Evolutionary conservation across 2,113 vertebrate genomes (phyloP), one percentile per base, ranked within the genome.

Genomic region (Rhinichthys klamathensis): DNA sequence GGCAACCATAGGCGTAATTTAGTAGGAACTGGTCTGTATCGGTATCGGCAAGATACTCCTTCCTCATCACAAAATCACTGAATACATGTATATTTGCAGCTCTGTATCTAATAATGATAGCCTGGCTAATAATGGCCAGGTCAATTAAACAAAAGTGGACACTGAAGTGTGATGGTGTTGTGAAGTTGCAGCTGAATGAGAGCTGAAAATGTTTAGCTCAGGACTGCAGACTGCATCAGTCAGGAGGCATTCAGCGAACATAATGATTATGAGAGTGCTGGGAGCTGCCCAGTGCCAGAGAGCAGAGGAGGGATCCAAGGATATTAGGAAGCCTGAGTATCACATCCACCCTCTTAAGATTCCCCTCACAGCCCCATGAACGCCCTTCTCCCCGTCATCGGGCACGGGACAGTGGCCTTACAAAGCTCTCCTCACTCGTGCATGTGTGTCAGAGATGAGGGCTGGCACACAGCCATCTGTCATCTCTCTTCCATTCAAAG

Each of bases 271-370:
- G 60, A 58, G 41, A 83, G 70, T 77, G 79, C 27, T 46, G 91
- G 87, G 89, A 88, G 90, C 56, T 65, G 83, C 72, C 56, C 32
- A 10, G 35, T 23, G 90, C 54, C 21, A 87, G 81, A 83, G 75
- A 90, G 88, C 21, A 49, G 84, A 72, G 84, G 76, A 75, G 90
- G 90, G 89, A 90, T 90, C 84, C 88, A 86, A 83, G 91, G 89
- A 89, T 90, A 90, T 91, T 93, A 91, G 87, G 83, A 11, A 92
- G 91, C 91, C 93, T 92, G 94, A 90, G 89, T 88, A 89, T 91
- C 90, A 92, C 91, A 92, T 94, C 93, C 93, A 90, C 60, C 90
- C 88, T 65, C 79, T 82, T 90, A 93, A 93, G 90, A 90, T 92
- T 87, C 54, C 41, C 65, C 27, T 89, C 86, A 86, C 86, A 89